Evolutionary conservation across 2,888 invertebrate species (phyloP), one percentile per base, ranked within the genome.

Genomic region (Trichopoda pennipes): DNA sequence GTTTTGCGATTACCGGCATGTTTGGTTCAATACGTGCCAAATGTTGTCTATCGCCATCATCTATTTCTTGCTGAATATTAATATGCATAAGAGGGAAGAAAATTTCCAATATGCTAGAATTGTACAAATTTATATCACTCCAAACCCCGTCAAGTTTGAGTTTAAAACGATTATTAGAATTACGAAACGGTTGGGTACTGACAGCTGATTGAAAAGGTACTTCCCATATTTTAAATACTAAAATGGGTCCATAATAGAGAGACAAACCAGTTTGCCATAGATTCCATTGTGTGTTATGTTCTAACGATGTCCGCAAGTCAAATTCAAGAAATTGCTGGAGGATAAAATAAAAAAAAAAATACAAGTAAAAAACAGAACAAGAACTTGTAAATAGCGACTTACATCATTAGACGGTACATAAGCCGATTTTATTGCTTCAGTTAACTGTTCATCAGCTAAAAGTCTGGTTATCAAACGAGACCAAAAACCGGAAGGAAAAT

Each of bases 401-500:
- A 90, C 94, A 91, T 96, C 95, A 87, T 94, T 93, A 0, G 96
- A 95, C 12, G 95, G 92, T 17, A 86, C 74, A 87, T 97, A 95
- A 85, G 96, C 94, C 0, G 93, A 93, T 85, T 95, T 92, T 0
- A 97, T 94, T 14, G 96, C 95, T 83, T 95, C 95, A 0, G 95
- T 94, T 19, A 97, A 94, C 42, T 95, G 94, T 85, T 96, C 95
- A 89, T 99, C 99, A 0, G 98, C 98, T 75, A 99, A 92, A 81
- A 98, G 94, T n/a, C 99, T 92, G 0, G 98, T 97, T 83, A 97
- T 96, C 23, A 99, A 93, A 1, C 99, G 93, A 0, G 99, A 96
- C 99, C 99, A 99, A 92, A 99, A 99, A 0, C 99, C 99, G 84
- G 97, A 96, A 1, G 99, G 99, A 89, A 99, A 97, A 92, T 99